These are phyloP conservation scores for Labeo catla DNA, from an alignment of 2,113 vertebrate genomes.

Conservation along the genomic window DNA sequence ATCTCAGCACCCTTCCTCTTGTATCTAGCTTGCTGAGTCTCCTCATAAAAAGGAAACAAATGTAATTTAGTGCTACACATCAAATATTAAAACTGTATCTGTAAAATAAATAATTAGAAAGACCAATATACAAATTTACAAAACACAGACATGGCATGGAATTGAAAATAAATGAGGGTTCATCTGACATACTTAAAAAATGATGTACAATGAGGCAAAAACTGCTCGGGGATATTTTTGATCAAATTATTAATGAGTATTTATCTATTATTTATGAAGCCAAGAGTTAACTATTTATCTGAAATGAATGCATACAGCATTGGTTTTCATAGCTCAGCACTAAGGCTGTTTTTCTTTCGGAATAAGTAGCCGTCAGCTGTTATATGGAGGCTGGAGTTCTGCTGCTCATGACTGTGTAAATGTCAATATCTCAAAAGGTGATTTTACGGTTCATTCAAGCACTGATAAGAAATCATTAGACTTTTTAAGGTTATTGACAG, in stretches of 20 bases:
- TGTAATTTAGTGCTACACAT: slow-evolving; percentile 76
- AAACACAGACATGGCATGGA: slow-evolving; percentile 76
- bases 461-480: slow-evolving; percentile 80
- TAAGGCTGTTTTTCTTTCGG: slow-evolving; percentile 61
- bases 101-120: slow-evolving; percentile 82
- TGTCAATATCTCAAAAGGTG: slow-evolving; percentile 83
- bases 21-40: slow-evolving; percentile 17
- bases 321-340: slow-evolving; percentile 73
- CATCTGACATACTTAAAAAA: slow-evolving; percentile 74
- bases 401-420: slow-evolving; percentile 77
- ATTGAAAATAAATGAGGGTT: slow-evolving; percentile 79
- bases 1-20: slow-evolving; percentile 69
- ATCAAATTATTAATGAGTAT: slow-evolving; percentile 79
- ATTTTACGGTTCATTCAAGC: slow-evolving; percentile 81
- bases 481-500: slow-evolving; percentile 77
- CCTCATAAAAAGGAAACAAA: slow-evolving; percentile 71
- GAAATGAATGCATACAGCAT: slow-evolving; percentile 74
- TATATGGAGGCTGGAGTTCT: slow-evolving; percentile 67
- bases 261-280: slow-evolving; percentile 78
- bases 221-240: slow-evolving; percentile 79
- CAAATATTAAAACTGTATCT: slow-evolving; percentile 80
- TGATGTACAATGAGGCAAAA: slow-evolving; percentile 80
- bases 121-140: slow-evolving; percentile 81
- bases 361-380: slow-evolving; percentile 69
- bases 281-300: slow-evolving; percentile 77